These are phyloP conservation scores for Argopecten irradians DNA, from an alignment of 1,140 invertebrate species.

Conservation along the genomic window DNA sequence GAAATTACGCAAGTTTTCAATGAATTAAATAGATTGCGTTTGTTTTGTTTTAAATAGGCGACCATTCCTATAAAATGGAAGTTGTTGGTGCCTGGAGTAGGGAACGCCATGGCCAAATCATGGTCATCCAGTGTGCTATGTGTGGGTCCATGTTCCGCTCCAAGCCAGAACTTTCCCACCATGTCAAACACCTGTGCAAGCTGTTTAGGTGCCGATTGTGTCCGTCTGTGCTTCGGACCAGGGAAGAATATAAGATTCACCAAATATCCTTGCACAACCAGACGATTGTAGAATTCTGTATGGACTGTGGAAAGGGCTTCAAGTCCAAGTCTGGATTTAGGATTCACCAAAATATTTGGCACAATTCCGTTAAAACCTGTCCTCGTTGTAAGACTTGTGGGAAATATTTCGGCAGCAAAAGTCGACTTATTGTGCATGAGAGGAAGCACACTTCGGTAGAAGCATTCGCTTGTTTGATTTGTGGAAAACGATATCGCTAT, in stretches of 20 bases:
- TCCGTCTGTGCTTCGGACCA: neutral
- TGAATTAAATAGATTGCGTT: neutral
- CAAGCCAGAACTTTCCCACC: neutral
- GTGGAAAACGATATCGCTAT: neutral
- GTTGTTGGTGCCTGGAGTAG: neutral
- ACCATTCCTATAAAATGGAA: slow-evolving; percentile 17
- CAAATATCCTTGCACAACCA: neutral
- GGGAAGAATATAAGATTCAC: neutral
- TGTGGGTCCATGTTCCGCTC: neutral
- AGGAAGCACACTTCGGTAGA: neutral
- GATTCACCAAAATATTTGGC: neutral
- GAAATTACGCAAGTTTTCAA: neutral
- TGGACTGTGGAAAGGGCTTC: neutral
- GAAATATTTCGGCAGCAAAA: neutral
- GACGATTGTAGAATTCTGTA: neutral
- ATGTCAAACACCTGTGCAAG: neutral
- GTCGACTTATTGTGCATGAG: neutral
- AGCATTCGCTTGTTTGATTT: neutral
- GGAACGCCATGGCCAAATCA: neutral
- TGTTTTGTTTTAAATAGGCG: slow-evolving; percentile 10
- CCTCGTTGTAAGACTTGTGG: slow-evolving; percentile 1
- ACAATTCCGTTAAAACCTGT: slow-evolving; percentile 10
- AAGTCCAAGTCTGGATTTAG: neutral
- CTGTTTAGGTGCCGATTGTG: neutral
- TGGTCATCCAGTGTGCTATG: slow-evolving; percentile 14